Conservation (phyloP, 1,140 invertebrate species). For the Coelopa frigida region DNA sequence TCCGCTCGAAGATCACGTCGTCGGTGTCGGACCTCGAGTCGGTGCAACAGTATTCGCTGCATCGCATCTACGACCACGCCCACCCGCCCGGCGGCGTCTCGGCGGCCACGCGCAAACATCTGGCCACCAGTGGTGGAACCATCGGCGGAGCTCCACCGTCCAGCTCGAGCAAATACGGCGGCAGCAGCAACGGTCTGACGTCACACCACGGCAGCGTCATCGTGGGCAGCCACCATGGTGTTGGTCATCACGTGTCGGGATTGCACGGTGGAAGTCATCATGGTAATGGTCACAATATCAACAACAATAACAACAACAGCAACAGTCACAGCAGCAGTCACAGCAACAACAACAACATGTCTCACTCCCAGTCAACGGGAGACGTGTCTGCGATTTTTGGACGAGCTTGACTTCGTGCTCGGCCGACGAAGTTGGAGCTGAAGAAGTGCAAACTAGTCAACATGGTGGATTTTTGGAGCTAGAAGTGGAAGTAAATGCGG, state of each 20-base stretch:
- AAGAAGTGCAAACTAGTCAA: constrained; percentile 44
- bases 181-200: no score
- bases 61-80: constrained; percentile 34
- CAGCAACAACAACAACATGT: constrained; percentile 38
- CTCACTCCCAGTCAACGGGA: constrained; percentile 54
- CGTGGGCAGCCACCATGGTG: constrained; percentile 33
- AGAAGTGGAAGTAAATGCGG: constrained; percentile 37
- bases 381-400: constrained; percentile 54
- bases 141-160: constrained; percentile 6
- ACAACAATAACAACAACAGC: constrained; percentile 19
- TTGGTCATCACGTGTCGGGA: constrained; percentile 31
- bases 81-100: neutral
- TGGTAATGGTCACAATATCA: constrained; percentile 15
- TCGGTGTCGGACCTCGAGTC: constrained; percentile 42
- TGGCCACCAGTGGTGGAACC: constrained; percentile 20
- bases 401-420: constrained; percentile 50
- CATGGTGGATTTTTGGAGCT: constrained; percentile 45
- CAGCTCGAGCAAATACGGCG: constrained; percentile 12
- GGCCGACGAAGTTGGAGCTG: constrained; percentile 41
- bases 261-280: constrained; percentile 6
- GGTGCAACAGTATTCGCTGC: constrained; percentile 40
- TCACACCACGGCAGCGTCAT: constrained; percentile 22
- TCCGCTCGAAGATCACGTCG: constrained; percentile 41
- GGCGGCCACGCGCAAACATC: constrained; percentile 34
- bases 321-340: constrained; percentile 8